These are phyloP conservation scores for Argyra leucocephala DNA, from an alignment of 2,888 invertebrate genomes.

Conservation along the genomic window DNA sequence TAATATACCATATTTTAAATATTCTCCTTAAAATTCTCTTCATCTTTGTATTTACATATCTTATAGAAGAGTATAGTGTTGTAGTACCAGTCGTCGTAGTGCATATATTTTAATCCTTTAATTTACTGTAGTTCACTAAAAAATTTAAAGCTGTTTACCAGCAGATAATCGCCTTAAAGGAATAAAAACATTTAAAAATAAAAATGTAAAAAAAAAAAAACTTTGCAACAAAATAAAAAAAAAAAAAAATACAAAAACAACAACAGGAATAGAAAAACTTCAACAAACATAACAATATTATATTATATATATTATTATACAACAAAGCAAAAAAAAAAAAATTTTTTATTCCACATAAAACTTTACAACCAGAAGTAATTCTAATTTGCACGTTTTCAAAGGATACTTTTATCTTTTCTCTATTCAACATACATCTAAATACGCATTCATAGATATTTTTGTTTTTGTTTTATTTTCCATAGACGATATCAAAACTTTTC, in stretches of 20 bases:
- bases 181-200: neutral
- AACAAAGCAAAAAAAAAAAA: too few species aligned
- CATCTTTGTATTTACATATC: too few species aligned
- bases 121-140: neutral
- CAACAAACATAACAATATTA: neutral
- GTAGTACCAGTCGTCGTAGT: too few species aligned
- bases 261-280: neutral
- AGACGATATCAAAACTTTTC: too few species aligned
- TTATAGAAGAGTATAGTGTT: too few species aligned
- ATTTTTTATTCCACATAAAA: neutral
- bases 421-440: neutral
- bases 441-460: neutral
- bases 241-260: neutral
- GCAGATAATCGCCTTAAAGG: conserved; percentile 6
- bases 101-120: too few species aligned
- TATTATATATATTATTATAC: too few species aligned
- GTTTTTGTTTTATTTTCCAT: neutral
- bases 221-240: neutral
- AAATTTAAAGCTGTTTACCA: conserved; percentile 6
- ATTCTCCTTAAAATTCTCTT: too few species aligned
- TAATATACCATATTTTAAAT: too few species aligned
- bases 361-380: conserved; percentile 6
- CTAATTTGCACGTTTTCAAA: conserved; percentile 1
- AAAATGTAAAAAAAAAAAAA: neutral
- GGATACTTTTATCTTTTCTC: neutral